Evolutionary conservation across 1,140 invertebrate genomes (phyloP), one percentile per base, ranked within the genome.

Genomic region (Archivesica marissinica): DNA sequence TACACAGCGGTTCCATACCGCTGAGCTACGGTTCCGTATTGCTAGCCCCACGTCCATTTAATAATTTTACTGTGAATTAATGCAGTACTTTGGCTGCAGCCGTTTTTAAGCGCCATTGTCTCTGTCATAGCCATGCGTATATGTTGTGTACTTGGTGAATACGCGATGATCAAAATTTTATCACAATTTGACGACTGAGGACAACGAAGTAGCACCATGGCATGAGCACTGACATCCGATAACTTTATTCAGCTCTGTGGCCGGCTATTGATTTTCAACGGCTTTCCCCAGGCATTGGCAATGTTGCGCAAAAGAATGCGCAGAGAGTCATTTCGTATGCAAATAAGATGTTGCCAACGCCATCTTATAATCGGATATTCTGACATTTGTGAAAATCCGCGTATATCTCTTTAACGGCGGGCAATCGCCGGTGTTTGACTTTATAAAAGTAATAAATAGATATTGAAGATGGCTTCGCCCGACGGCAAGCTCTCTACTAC

Each of bases 401-500:
- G 78, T 87, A 89, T 87, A 92, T 93, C 91, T 81, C 68, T 86
- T 66, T 87, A 86, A 87, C 75, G 87, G 84, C 80, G 89, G 89
- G 89, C 91, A 91, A 93, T 92, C 91, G 87, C 85, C 79, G 88
- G 88, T 87, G 87, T 88, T 84, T 77, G 50, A 88, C 77, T 76
- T 76, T 81, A 80, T 87, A 78, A 81, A 88, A 89, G 80, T 86
- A 86, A 78, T 68, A 61, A 85, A 61, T 68, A 88, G 89, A 90
- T 88, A 88, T 88, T 87, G 80, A 92, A 86, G 87, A 93, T 93
- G 93, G 90, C 93, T 90, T 90, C 91, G 44, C 91, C 91, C 87
- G 93, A 93, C 84, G 88, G 89, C 90, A 96, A 96, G 94, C 94
- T 96, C 92, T 96, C 96, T 88, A 96, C 96, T 88, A 96, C 96